Evolutionary conservation across 2,113 vertebrate species (phyloP), one percentile per base, ranked within the genome.

Genomic region (Galbula dea): DNA sequence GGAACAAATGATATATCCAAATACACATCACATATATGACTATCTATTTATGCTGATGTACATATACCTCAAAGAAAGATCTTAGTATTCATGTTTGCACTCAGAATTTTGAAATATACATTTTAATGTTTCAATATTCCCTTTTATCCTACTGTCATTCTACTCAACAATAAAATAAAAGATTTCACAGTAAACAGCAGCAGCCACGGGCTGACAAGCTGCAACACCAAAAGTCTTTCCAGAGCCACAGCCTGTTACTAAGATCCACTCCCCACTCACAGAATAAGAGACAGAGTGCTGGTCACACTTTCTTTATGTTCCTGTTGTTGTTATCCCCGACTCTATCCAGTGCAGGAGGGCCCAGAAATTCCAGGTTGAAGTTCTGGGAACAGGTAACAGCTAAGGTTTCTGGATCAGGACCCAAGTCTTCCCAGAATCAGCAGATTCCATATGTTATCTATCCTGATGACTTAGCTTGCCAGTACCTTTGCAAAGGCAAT

Each of bases 371-470:
- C 39, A 87, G 9, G 49, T 7, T 80, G 94, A 94, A 92, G 75
- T 59, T 92, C 90, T 95, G 85, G 69, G 62, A 49, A 88, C 36
- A 91, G n/a, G 39, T 90, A 89, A 91, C 36, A 95, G 39, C 66
- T 81, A 92, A 96, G 81, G 57, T 93, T 93, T 94, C 94, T 96
- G 69, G 67, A 69, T 71, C 86, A 96, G 89, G 84, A 96, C 86
- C 71, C 92, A 93, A 94, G 90, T 80, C 93, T 96, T 94, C 85
- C 62, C 78, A 81, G 90, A 97, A 89, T 87, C 93, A 96, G 86
- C 95, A 97, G 90, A 91, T 94, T 92, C 87, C 58, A 7, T 96
- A 67, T 88, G 92, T 76, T 96, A 87, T 65, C 61, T 90, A 66
- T 89, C 77, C 57, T 73, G 51, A 86, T 92, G 66, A 83, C 73